Conservation (phyloP, 2,113 vertebrate species). For the Phylloscopus trochilus region DNA sequence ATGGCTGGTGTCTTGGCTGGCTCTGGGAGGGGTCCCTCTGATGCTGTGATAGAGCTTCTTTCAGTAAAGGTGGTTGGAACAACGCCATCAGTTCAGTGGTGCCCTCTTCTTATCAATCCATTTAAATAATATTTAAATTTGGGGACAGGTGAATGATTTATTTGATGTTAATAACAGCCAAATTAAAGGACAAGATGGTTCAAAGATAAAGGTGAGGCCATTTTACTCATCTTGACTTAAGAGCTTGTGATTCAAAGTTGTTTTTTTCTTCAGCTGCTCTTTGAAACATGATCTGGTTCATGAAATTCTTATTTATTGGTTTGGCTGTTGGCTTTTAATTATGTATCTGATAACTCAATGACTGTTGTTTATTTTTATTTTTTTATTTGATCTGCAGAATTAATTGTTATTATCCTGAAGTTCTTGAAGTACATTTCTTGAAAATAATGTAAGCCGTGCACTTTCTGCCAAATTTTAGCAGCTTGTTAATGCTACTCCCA, state of each 20-base stretch:
- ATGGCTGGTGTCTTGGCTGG: neutral
- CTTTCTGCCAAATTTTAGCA: neutral
- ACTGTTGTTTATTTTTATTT: neutral
- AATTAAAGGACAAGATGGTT: neutral
- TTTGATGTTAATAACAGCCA: neutral
- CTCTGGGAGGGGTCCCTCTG: neutral
- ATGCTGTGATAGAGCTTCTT: neutral
- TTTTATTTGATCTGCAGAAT: neutral
- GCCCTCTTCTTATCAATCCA: neutral
- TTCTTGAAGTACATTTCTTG: neutral
- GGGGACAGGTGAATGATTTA: neutral
- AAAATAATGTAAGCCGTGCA: accelerated
- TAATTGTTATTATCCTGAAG: neutral
- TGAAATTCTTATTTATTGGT: neutral
- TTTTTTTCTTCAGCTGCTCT: neutral
- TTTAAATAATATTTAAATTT: neutral
- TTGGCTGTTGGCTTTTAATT: neutral
- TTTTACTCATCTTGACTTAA: neutral
- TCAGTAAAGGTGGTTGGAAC: neutral
- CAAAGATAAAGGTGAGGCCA: neutral
- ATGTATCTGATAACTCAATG: neutral
- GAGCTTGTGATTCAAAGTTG: neutral
- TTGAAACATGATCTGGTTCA: neutral
- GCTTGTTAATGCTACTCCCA: neutral
- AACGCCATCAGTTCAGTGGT: neutral